Evolutionary conservation across 2,113 vertebrate genomes (phyloP).

Genomic region (Numenius arquata): DNA sequence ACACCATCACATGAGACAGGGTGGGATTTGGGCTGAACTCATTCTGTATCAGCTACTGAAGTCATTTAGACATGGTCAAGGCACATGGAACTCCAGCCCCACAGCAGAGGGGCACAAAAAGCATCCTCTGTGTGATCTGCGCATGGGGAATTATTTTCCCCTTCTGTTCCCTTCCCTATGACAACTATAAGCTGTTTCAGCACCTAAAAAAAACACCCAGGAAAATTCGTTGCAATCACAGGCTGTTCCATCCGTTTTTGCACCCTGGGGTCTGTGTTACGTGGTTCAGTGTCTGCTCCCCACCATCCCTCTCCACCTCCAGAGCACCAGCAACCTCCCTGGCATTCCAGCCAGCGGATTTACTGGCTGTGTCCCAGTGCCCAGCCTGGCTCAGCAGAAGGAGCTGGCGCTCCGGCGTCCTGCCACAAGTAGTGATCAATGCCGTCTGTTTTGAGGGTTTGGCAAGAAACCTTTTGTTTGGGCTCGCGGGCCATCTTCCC

Average conservation of each 20-base stretch:
- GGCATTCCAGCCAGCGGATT: not conserved
- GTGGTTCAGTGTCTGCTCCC: not conserved
- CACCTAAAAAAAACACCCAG: not conserved
- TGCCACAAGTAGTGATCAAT: fast-evolving
- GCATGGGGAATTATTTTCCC: fast-evolving
- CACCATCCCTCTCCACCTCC: not conserved
- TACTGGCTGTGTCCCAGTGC: not conserved
- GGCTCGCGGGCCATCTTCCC: not conserved
- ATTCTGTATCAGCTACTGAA: not conserved
- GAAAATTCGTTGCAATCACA: not conserved
- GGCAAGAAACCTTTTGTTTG: not conserved
- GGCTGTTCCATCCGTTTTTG: not conserved
- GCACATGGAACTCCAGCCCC: not conserved
- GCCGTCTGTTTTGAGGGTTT: not conserved
- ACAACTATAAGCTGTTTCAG: not conserved
- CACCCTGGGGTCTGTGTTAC: fast-evolving
- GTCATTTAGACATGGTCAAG: fast-evolving
- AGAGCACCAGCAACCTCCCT: not conserved
- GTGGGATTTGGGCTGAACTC: not conserved
- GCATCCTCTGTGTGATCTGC: not conserved
- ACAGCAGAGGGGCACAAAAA: fast-evolving
- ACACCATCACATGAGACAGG: not conserved
- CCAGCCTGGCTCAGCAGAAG: not conserved
- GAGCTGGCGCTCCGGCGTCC: not conserved
- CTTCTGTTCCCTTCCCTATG: not conserved